Base-by-base conservation (phyloP, 2,888 invertebrate genomes). In the Aporophyla nigra region DNA sequence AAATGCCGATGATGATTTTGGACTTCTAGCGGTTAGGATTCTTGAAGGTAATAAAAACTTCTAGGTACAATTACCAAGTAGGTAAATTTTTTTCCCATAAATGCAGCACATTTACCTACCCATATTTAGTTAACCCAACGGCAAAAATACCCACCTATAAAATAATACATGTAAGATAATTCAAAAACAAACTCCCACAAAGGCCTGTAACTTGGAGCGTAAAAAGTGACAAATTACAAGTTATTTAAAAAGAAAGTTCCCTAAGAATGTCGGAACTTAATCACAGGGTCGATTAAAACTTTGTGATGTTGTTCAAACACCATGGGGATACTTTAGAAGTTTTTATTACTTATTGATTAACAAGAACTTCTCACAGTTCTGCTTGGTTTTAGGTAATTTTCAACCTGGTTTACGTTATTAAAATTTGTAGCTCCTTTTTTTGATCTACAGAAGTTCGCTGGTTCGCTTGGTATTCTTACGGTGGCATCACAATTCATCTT, bases 211-310 rank as follows among this genome's bases (percentile, higher is more conserved):
- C 67, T 79, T 82, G n/a, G 74, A 72, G 69, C 79, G 78, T 86
- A 78, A 79, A 86, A 86, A 82, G 85, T 81, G 87, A 87, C 88
- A 88, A 87, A 86, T 85, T 77, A 82, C 83, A 82, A 76, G 84
- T 78, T 82, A 86, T 87, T 83, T 84, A 84, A 81, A 86, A 84
- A 82, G 74, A 54, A 83, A 80, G 51, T 80, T 76, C 12, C 16
- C 9, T 40, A 81, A 86, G 74, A 86, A 84, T 83, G 84, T 62
- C 69, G 81, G 69, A 83, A 84, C 79, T 84, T 87, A 87, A 87
- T 84, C 82, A 85, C 73, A 63, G 62, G 82, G 68, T 85, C 88
- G 87, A 87, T 88, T 87, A 84, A 81, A 88, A 88, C 86, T 88
- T 88, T 56, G 71, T 67, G 76, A 86, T 82, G 82, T 76, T 85